A percentile compares a stretch with the other conserved stretches of the same genome.
Evolutionary conservation across 1,140 invertebrate genomes (phyloP).

Genomic region (Philaenus spumarius): DNA sequence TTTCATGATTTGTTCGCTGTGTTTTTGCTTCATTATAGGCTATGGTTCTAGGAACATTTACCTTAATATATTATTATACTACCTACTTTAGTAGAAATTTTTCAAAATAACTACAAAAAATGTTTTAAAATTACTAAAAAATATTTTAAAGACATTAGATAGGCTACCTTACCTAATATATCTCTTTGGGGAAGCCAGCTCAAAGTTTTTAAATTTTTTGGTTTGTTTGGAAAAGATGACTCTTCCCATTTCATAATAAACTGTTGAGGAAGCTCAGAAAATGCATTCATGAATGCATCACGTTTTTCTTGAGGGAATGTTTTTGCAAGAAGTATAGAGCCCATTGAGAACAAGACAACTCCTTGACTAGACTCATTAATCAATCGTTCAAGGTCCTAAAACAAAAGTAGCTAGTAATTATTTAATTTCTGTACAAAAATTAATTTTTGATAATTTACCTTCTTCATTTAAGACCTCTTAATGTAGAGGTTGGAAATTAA

Average conservation of each 20-base stretch:
- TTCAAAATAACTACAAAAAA: not conserved
- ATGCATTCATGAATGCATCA: constrained; percentile 31
- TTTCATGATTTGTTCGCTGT: too few species aligned
- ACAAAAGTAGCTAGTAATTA: constrained; percentile 24
- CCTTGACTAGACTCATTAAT: constrained; percentile 33
- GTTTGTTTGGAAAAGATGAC: constrained; percentile 39
- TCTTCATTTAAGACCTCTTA: too few species aligned
- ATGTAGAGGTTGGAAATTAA: too few species aligned
- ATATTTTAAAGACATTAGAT: too few species aligned
- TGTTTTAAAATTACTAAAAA: not conserved
- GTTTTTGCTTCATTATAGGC: too few species aligned
- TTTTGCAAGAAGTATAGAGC: constrained; percentile 31
- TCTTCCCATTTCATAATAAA: constrained; percentile 54
- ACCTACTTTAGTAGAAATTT: too few species aligned
- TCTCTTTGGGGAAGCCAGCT: constrained; percentile 57
- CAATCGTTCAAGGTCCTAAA: constrained; percentile 29
- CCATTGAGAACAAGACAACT: constrained; percentile 39
- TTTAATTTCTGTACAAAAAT: too few species aligned
- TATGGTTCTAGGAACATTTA: too few species aligned
- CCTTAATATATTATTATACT: too few species aligned
- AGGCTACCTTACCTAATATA: constrained; percentile 55
- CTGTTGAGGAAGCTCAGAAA: constrained; percentile 40
- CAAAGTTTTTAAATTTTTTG: constrained; percentile 50
- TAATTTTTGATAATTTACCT: too few species aligned
- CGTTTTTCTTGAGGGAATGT: constrained; percentile 29